These are phyloP conservation scores for Dendronephthya gigantea DNA, from an alignment of 64 coral and sea anemone genomes.

Conservation along the genomic window DNA sequence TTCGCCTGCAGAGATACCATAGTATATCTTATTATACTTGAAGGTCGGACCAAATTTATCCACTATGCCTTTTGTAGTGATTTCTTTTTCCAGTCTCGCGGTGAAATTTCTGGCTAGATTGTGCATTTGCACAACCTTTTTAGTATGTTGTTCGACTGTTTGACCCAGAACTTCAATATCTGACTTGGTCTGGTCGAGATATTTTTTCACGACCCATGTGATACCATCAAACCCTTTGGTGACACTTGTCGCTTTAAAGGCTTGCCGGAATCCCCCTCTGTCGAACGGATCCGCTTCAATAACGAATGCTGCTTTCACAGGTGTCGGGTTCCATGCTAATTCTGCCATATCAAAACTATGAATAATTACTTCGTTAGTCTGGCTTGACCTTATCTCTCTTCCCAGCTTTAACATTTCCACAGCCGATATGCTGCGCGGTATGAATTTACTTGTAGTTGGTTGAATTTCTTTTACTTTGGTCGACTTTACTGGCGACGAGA, in stretches of 20 bases:
- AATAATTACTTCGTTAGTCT: slow-evolving; percentile 13
- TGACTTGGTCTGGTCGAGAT: neutral
- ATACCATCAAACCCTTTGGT: neutral
- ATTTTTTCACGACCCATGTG: neutral
- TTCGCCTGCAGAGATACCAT: no score
- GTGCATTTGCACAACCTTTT: neutral
- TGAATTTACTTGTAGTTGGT: neutral
- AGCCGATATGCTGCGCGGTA: slow-evolving; percentile 38
- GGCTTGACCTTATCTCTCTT: slow-evolving; percentile 22
- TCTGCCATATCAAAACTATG: slow-evolving; percentile 26
- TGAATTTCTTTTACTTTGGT: neutral
- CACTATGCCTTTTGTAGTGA: neutral
- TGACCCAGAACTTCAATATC: neutral
- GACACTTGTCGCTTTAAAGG: neutral
- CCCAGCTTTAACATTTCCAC: slow-evolving; percentile 46
- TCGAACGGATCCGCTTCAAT: neutral
- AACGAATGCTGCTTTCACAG: neutral
- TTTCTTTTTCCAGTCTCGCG: neutral
- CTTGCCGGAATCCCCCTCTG: neutral
- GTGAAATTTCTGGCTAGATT: neutral
- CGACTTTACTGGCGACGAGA: slow-evolving; percentile 12
- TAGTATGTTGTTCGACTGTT: neutral
- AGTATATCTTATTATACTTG: neutral
- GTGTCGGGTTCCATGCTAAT: slow-evolving; percentile 23
- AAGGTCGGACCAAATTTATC: neutral